A percentile compares a stretch with the other conserved stretches of the same genome.
Evolutionary conservation across 2,797 vertebrate species (phyloP).

Genomic region (Rhodeus uyekii): DNA sequence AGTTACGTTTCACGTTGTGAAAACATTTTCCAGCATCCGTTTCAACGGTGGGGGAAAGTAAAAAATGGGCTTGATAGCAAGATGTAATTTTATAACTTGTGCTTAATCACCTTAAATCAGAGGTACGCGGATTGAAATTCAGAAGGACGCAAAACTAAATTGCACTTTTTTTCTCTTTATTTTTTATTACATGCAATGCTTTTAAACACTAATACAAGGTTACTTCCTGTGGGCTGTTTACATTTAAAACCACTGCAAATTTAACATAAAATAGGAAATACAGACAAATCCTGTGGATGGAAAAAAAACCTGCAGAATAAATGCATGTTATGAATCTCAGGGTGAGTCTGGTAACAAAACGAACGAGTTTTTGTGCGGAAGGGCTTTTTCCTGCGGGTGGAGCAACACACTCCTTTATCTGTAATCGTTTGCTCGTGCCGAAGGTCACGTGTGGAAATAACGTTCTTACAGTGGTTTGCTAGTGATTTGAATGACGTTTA

Average conservation of each 20-base stretch:
- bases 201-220: slow-evolving; percentile 16
- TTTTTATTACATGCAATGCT: background rate
- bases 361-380: too few species aligned
- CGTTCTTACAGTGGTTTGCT: background rate
- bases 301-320: background rate
- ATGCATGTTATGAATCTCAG: slow-evolving; percentile 5
- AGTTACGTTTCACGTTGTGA: too few species aligned
- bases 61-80: too few species aligned
- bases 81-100: too few species aligned
- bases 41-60: too few species aligned
- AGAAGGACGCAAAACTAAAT: background rate
- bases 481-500: slow-evolving; percentile 9
- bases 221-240: slow-evolving; percentile 32
- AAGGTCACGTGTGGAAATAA: background rate
- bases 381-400: too few species aligned
- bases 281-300: background rate
- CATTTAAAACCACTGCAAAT: background rate
- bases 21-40: too few species aligned
- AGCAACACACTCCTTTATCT: background rate
- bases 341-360: background rate
- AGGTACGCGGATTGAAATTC: background rate
- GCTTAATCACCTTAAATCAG: too few species aligned
- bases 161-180: background rate
- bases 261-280: background rate
- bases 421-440: slow-evolving; percentile 14